Conservation (phyloP, 2,113 vertebrate genomes). For the Gasterosteus aculeatus region DNA sequence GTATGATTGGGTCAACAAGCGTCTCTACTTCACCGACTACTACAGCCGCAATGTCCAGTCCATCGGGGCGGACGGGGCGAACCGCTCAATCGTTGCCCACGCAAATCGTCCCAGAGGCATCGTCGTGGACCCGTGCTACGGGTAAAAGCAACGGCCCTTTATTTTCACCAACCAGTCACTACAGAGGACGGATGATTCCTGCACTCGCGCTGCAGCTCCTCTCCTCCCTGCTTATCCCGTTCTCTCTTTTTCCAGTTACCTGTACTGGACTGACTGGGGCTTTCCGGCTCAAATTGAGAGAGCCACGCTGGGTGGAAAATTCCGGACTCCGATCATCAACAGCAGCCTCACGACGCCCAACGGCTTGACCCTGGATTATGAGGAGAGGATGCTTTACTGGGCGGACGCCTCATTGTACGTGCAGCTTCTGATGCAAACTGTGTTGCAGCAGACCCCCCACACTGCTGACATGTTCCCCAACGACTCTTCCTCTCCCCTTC, state of each 20-base stretch:
- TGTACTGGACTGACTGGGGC: slow-evolving; percentile 83
- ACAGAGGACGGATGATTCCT: not conserved
- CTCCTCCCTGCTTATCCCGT: not conserved
- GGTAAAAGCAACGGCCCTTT: slow-evolving; percentile 79
- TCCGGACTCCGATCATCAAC: slow-evolving; percentile 71
- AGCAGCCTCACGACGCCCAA: slow-evolving; percentile 71
- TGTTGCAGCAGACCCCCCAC: not conserved
- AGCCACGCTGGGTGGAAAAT: slow-evolving; percentile 78
- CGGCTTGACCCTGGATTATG: slow-evolving; percentile 76
- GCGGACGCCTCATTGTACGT: slow-evolving; percentile 76
- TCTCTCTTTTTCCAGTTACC: slow-evolving; percentile 63
- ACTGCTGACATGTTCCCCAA: not conserved
- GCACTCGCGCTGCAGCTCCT: not conserved
- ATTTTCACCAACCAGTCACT: not conserved
- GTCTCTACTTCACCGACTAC: slow-evolving; percentile 92
- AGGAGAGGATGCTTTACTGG: slow-evolving; percentile 82
- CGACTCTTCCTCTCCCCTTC: not conserved
- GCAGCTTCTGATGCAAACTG: not conserved
- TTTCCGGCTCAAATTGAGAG: slow-evolving; percentile 78
- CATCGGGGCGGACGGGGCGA: slow-evolving; percentile 86
- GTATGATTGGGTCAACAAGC: slow-evolving; percentile 92
- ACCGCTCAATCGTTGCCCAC: slow-evolving; percentile 84
- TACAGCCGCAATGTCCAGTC: slow-evolving; percentile 86
- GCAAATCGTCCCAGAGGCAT: slow-evolving; percentile 85
- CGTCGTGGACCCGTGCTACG: slow-evolving; percentile 90